These are phyloP conservation scores for Caenorhabditis afra DNA, from an alignment of 2,888 invertebrate species.

Conservation along the genomic window DNA sequence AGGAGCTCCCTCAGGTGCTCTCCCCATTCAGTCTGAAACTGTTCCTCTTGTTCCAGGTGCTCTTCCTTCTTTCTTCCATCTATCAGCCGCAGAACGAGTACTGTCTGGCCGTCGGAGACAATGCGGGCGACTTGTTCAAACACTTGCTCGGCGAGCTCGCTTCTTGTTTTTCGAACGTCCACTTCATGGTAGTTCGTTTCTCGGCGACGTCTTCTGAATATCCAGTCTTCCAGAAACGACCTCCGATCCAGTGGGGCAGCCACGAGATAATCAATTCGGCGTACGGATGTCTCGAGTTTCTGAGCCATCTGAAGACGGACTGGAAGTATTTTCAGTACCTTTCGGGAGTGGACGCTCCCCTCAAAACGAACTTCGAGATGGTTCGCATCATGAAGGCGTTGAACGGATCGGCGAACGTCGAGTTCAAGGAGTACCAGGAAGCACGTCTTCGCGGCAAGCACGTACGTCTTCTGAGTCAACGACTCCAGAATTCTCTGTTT, in stretches of 20 bases:
- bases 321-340: constrained; percentile 68
- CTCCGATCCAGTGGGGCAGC: constrained; percentile 61
- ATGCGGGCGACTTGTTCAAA: constrained; percentile 62
- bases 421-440: constrained; percentile 37
- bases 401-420: constrained; percentile 61
- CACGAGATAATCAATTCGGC: constrained; percentile 66
- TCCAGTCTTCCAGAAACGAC: constrained; percentile 47
- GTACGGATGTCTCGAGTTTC: constrained; percentile 54
- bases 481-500: too few relatives aligned
- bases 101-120: constrained; percentile 72
- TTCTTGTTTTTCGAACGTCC: constrained; percentile 71
- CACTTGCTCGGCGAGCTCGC: constrained; percentile 58
- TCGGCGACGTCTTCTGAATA: too few relatives aligned
- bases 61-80: constrained; percentile 70
- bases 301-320: constrained; percentile 45
- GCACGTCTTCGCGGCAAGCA: constrained; percentile 43
- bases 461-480: constrained; percentile 26
- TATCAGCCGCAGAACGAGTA: constrained; percentile 77
- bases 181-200: constrained; percentile 72
- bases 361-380: constrained; percentile 68
- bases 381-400: constrained; percentile 62
- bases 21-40: neutral
- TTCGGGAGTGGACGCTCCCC: constrained; percentile 62
- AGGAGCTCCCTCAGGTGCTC: constrained; percentile 56
- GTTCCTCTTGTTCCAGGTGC: constrained; percentile 57